Base-by-base conservation (phyloP, 2,888 invertebrate species). In the Cancer borealis region DNA sequence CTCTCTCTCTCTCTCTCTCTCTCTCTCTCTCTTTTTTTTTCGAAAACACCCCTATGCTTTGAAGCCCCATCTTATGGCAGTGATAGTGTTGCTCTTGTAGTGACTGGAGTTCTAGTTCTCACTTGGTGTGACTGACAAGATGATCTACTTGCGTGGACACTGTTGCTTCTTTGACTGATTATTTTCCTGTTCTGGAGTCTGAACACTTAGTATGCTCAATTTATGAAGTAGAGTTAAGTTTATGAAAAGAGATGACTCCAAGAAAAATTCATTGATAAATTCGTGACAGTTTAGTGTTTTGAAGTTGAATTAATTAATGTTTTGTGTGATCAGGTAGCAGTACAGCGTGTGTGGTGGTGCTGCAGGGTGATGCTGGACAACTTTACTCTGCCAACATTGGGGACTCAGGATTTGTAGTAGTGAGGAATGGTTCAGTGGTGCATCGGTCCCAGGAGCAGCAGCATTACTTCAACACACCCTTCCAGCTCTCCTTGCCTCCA, bases 391-490 rank as follows among this genome's bases (percentile, higher is more conserved):
- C 99, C 92, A 99, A 99, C 97, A 98, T 99, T 96, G 99, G 99
- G n/a, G 99, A 99, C 97, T 99, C 99, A 96, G 99, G 99, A 21
- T 99, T 99, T 97, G 98, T 99, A 97, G 98, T 99, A 92, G 98
- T 99, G 93, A 97, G 99, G 45, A 97, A 97, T 92, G 99, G 99
- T 39, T 97, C 98, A 96, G 98, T 99, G 39, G 98, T 99, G 47
- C 98, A 99, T 96, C 98, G 98, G 95, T 99, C 99, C 5, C 98
- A 98, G 96, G 99, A 99, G 96, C 99, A 99, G 96, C 99, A 99
- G 96, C 99, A 99, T 97, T 99, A 99, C 97, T 99, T 99, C 97
- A 99, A 99, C 97, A 99, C 99, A 79, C 99, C 99, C 4, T 99
- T 99, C 97, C 99, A 99, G 97, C 97, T 99, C 96, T 98, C 99